Evolutionary conservation across 2,888 invertebrate genomes (phyloP).

Genomic region (Oegoconia quadripuncta): DNA sequence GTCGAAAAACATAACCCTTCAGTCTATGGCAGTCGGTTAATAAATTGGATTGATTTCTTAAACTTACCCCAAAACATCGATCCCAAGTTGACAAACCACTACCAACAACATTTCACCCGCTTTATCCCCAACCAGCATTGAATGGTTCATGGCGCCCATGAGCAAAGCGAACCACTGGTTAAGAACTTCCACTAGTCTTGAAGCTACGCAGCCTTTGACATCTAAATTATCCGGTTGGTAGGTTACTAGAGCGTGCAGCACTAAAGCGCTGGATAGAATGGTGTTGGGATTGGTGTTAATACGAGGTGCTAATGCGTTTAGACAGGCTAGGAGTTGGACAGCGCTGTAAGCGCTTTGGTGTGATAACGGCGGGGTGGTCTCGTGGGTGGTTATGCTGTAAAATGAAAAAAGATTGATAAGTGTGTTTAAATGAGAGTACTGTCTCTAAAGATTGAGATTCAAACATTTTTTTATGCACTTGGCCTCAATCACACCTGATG

Average conservation of each 20-base stretch:
- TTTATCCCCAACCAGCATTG: slow-evolving; percentile 43
- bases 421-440: background rate
- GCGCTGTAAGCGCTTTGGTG: slow-evolving; percentile 67
- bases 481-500: no score
- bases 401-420: background rate
- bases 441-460: no score
- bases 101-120: slow-evolving; percentile 50
- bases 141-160: slow-evolving; percentile 48
- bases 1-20: no score
- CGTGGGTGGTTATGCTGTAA: slow-evolving; percentile 45
- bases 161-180: slow-evolving; percentile 54
- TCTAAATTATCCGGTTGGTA: slow-evolving; percentile 54
- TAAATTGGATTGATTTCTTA: background rate
- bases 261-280: slow-evolving; percentile 56
- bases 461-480: no score
- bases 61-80: slow-evolving; percentile 49
- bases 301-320: slow-evolving; percentile 43
- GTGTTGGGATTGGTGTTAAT: slow-evolving; percentile 41
- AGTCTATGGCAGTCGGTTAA: no score
- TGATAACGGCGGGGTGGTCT: slow-evolving; percentile 52
- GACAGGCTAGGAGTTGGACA: slow-evolving; percentile 56
- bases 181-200: slow-evolving; percentile 43
- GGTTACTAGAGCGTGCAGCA: slow-evolving; percentile 54
- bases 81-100: slow-evolving; percentile 52
- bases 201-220: slow-evolving; percentile 40